phyloP scores from a whole-genome alignment of 2,113 vertebrate genomes.

The Caracal caracal region DNA sequence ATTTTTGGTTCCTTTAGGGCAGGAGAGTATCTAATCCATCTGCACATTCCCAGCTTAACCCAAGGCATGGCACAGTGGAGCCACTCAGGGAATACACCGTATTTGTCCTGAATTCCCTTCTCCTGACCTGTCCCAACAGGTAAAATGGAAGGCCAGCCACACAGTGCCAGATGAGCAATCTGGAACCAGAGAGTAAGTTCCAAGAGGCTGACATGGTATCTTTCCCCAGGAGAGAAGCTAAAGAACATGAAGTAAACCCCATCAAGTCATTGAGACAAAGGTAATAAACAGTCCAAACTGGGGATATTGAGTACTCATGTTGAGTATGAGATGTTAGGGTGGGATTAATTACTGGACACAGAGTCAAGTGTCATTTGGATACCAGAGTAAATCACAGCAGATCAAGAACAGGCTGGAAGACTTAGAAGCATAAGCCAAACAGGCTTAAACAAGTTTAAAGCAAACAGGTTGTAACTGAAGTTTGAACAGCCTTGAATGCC shows the following conservation, averaged over 20 bases:
- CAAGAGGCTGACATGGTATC: background rate
- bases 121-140: background rate
- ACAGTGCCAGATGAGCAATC: background rate
- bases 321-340: background rate
- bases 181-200: background rate
- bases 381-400: background rate
- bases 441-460: background rate
- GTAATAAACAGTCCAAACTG: background rate
- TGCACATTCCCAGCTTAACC: background rate
- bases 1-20: background rate
- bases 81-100: background rate
- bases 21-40: background rate
- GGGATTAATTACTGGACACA: background rate
- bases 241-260: background rate
- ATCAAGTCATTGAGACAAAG: background rate
- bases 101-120: background rate
- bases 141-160: background rate
- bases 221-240: background rate
- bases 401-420: background rate
- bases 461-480: background rate
- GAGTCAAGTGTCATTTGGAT: background rate
- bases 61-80: background rate
- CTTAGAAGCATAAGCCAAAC: background rate
- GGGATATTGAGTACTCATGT: background rate
- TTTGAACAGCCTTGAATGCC: background rate